Evolutionary conservation across 35 echinoderm and acorn worm genomes (phyloP), one percentile per base, ranked within the genome.

Genomic region (Patiria miniata): DNA sequence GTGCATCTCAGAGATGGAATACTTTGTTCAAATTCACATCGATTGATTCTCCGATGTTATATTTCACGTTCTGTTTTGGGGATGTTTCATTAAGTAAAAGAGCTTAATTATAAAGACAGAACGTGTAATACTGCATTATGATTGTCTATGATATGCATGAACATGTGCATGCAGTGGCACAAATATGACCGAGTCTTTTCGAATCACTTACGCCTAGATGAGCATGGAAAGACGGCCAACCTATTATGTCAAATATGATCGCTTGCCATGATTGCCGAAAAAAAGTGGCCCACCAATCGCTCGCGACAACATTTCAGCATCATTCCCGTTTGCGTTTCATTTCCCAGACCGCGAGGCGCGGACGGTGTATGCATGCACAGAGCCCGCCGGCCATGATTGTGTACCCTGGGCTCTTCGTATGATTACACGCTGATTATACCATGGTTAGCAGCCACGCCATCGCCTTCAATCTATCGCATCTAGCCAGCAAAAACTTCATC

Each of bases 351-450:
- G 42, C 21, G 65, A 22, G 65, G 29, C 65, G 65, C 65, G 34
- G 7, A 60, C 26, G 65, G 26, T 26, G 65, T 23, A 26, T 60
- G 57, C 65, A 14, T 36, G 65, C 34, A 73, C 26, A 32, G 19
- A 73, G 65, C 65, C 65, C 65, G 65, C 65, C 34, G 34, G 65
- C 65, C 26, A 73, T 73, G 65, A 18, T 73, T 73, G 34, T 30
- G 34, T 73, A 73, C 26, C 65, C 19, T 73, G 65, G 65, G 65
- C 65, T 73, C 34, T 73, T 10, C 34, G 14, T 73, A 36, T 73
- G 65, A 73, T 73, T 73, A 73, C 65, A 73, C 65, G 29, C 65
- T 73, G 65, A 73, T 73, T 73, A 34, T 73, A 26, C 65, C 65
- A 34, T 73, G 65, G 65, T 73, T 73, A 32, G 65, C 10, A 73